phyloP scores from a whole-genome alignment of 2,113 vertebrate species.

The Eptesicus fuscus region DNA sequence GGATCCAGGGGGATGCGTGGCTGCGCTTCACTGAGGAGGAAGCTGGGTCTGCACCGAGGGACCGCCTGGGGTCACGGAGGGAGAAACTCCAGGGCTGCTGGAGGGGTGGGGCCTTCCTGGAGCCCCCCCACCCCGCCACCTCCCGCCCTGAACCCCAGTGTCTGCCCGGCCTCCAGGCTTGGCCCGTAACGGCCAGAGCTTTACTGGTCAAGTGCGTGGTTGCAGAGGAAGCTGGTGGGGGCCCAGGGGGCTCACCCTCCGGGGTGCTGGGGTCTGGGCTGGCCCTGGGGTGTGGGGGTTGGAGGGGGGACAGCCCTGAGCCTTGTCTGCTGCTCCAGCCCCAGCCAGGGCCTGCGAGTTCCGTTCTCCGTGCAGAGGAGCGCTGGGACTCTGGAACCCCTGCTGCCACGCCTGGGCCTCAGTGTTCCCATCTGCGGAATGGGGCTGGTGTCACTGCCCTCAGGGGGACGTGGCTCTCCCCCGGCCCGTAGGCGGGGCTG shows the following conservation, averaged over 20 bases:
- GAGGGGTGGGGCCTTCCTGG: neutral
- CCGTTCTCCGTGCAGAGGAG: neutral
- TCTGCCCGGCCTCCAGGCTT: neutral
- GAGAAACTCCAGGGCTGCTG: neutral
- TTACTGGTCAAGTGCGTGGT: neutral
- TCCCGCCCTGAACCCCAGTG: neutral
- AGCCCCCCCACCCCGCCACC: rapidly evolving
- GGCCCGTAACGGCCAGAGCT: neutral
- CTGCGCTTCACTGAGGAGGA: too few species aligned
- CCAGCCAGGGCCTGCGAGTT: neutral
- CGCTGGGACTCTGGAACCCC: neutral
- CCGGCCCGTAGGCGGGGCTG: too few species aligned
- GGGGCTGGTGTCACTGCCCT: neutral
- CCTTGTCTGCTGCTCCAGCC: neutral
- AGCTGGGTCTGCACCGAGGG: too few species aligned
- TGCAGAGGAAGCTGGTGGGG: neutral
- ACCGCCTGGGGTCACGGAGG: too few species aligned
- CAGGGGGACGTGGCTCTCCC: neutral
- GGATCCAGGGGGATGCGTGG: too few species aligned
- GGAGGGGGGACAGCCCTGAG: too few species aligned
- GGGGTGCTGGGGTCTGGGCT: neutral
- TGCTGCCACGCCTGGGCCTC: too few species aligned
- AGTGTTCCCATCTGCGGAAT: neutral
- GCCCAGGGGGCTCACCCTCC: neutral
- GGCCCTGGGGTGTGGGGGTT: neutral